phyloP scores from a whole-genome alignment of 2,888 invertebrate species.

The Leptothorax acervorum region DNA sequence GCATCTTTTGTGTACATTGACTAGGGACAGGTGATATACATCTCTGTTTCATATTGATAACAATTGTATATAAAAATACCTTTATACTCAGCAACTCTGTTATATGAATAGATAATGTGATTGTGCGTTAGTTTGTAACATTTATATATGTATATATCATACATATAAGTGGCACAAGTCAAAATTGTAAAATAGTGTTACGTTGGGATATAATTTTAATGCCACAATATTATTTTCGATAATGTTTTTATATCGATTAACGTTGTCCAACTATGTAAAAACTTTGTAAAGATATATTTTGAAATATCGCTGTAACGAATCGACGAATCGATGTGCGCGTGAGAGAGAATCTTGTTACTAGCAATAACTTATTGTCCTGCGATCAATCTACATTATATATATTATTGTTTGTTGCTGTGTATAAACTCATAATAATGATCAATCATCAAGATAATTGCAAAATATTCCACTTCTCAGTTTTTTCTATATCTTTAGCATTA shows the following conservation, averaged over 20 bases:
- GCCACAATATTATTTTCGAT: conserved; percentile 62
- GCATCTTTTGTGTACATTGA: conserved; percentile 79
- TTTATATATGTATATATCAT: conserved; percentile 54
- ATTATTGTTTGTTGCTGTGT: conserved; percentile 60
- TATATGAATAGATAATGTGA: conserved; percentile 68
- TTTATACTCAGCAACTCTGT: conserved; percentile 62
- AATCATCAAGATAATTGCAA: conserved; percentile 68
- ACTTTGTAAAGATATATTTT: conserved; percentile 67
- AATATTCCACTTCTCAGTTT: conserved; percentile 38
- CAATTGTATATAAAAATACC: conserved; percentile 84
- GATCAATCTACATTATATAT: conserved; percentile 68
- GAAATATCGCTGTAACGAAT: conserved; percentile 65
- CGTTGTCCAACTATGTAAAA: conserved; percentile 49
- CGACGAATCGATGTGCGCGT: conserved; percentile 63
- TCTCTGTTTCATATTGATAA: conserved; percentile 78
- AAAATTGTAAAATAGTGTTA: conserved; percentile 56
- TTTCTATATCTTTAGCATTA: background rate
- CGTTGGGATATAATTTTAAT: conserved; percentile 63
- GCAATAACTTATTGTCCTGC: conserved; percentile 70
- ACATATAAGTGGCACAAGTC: conserved; percentile 65
- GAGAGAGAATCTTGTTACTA: conserved; percentile 58
- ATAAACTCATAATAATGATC: conserved; percentile 71
- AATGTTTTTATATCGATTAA: conserved; percentile 46
- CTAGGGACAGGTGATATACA: conserved; percentile 82
- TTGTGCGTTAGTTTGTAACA: conserved; percentile 79